Conservation (phyloP, 1,140 invertebrate genomes). For the Hyphantria cunea region DNA sequence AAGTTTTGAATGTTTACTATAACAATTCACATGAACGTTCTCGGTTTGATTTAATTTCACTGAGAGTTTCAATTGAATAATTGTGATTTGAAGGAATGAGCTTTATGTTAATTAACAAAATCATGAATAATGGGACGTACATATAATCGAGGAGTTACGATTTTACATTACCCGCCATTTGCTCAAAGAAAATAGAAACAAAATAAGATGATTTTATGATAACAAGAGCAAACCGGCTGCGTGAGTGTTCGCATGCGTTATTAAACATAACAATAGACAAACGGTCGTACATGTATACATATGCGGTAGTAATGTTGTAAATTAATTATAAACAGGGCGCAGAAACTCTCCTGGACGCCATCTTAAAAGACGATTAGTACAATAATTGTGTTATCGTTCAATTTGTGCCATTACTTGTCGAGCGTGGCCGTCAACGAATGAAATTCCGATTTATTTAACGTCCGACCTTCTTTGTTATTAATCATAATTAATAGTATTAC, state of each 20-base stretch:
- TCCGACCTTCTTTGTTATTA: constrained; percentile 28
- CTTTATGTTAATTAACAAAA: too few species aligned
- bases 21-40: constrained; percentile 2
- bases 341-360: constrained; percentile 34
- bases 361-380: constrained; percentile 47
- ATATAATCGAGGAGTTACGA: too few species aligned
- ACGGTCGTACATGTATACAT: constrained; percentile 33
- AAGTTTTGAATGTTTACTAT: neutral
- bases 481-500: constrained; percentile 22
- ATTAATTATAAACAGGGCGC: constrained; percentile 70
- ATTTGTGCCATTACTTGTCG: constrained; percentile 54
- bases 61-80: too few species aligned
- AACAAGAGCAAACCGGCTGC: constrained; percentile 47
- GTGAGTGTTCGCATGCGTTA: constrained; percentile 46
- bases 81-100: too few species aligned
- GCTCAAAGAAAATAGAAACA: constrained; percentile 55
- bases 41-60: too few species aligned
- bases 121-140: too few species aligned
- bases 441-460: constrained; percentile 28
- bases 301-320: constrained; percentile 63
- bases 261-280: constrained; percentile 68
- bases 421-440: constrained; percentile 13
- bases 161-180: constrained; percentile 31
- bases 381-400: constrained; percentile 62
- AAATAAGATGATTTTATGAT: constrained; percentile 57